Evolutionary conservation across 2,888 invertebrate species (phyloP).

Genomic region (Morpho achilles): DNA sequence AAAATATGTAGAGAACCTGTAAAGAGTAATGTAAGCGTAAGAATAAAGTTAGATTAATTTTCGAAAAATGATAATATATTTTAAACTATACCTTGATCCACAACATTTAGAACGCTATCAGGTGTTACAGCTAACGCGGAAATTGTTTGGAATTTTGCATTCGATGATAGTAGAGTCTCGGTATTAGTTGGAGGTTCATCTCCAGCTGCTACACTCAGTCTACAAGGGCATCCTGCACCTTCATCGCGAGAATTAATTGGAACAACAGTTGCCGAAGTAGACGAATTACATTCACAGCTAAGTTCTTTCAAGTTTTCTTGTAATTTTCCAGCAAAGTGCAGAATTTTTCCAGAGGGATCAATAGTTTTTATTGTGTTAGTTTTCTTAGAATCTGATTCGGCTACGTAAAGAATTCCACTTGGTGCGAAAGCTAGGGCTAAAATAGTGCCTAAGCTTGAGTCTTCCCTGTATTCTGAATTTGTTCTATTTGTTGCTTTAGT

Average conservation of each 20-base stretch:
- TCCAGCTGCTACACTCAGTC: slow-evolving; percentile 74
- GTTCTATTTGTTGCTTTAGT: slow-evolving; percentile 59
- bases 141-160: slow-evolving; percentile 92
- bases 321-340: slow-evolving; percentile 94
- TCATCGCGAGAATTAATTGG: slow-evolving; percentile 60
- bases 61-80: not conserved
- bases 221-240: slow-evolving; percentile 69
- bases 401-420: slow-evolving; percentile 94
- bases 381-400: slow-evolving; percentile 94
- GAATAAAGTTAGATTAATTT: no score
- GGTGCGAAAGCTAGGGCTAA: slow-evolving; percentile 94
- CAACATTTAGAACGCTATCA: slow-evolving; percentile 96
- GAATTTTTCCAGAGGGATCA: slow-evolving; percentile 93
- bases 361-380: slow-evolving; percentile 91
- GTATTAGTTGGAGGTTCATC: slow-evolving; percentile 87
- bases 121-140: slow-evolving; percentile 96
- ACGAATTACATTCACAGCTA: slow-evolving; percentile 80
- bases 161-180: slow-evolving; percentile 92
- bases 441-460: slow-evolving; percentile 89
- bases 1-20: slow-evolving; percentile 88
- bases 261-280: slow-evolving; percentile 75
- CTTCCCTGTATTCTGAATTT: slow-evolving; percentile 78
- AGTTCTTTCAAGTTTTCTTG: slow-evolving; percentile 80
- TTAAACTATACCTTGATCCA: slow-evolving; percentile 88
- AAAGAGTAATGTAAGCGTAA: slow-evolving; percentile 27